Evolutionary conservation across 2,113 vertebrate species (phyloP).

Genomic region (Cheirogaleus medius): DNA sequence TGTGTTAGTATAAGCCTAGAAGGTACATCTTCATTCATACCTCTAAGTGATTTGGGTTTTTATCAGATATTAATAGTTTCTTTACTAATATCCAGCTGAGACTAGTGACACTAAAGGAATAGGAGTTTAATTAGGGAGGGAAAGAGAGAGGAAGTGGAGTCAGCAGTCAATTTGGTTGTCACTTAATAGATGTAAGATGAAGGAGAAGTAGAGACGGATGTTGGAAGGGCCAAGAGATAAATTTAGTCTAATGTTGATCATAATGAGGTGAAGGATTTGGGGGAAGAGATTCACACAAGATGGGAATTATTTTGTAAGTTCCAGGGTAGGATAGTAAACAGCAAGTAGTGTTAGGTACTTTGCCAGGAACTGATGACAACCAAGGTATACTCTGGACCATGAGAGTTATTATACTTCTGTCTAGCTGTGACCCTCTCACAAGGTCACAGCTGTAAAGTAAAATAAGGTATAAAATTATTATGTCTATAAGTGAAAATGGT

Average conservation of each 20-base stretch:
- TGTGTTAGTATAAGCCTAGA: neutral
- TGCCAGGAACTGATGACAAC: neutral
- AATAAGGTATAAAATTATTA: neutral
- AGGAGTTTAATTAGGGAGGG: neutral
- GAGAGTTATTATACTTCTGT: neutral
- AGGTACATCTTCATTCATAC: neutral
- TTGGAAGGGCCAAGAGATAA: neutral
- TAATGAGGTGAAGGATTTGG: neutral
- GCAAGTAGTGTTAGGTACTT: neutral
- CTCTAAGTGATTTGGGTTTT: neutral
- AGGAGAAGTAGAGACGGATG: neutral
- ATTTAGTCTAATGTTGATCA: neutral
- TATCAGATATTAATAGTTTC: neutral
- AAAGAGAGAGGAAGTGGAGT: neutral
- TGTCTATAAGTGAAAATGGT: neutral
- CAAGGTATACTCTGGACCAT: neutral
- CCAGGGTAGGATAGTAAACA: neutral
- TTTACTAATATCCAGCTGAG: neutral
- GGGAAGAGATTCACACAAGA: neutral
- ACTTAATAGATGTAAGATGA: neutral
- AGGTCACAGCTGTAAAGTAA: constrained; percentile 24
- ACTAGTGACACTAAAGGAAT: neutral
- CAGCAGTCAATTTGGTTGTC: neutral
- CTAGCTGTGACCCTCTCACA: neutral
- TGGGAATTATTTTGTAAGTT: neutral